A percentile compares a stretch with the other conserved stretches of the same genome.
Conservation (phyloP, 2,113 vertebrate genomes). For the Cyanistes caeruleus region DNA sequence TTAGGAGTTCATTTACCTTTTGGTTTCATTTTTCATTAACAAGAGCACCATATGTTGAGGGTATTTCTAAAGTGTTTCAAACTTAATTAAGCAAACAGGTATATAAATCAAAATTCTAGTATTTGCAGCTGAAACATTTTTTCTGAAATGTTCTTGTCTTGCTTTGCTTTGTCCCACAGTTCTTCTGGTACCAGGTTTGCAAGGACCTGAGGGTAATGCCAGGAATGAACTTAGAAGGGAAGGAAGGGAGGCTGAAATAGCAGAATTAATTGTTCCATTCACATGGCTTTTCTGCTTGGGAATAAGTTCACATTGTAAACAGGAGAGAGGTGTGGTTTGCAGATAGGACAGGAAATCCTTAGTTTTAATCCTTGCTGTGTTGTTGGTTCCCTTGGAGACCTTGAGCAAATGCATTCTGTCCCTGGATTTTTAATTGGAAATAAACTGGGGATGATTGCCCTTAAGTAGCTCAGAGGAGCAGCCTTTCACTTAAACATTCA, state of each 20-base stretch:
- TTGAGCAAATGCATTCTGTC: background rate
- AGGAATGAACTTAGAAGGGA: constrained; percentile 52
- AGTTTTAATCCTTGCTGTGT: constrained; percentile 41
- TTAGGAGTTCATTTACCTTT: background rate
- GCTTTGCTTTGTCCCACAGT: background rate
- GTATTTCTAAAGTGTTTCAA: background rate
- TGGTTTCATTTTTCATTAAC: background rate
- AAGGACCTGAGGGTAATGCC: constrained; percentile 7
- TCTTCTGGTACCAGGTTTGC: background rate
- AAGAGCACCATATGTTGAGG: background rate
- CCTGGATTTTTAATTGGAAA: background rate
- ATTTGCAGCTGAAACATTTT: background rate
- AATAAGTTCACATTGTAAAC: constrained; percentile 62
- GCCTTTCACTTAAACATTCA: background rate
- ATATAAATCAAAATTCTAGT: background rate
- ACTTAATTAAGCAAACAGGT: background rate
- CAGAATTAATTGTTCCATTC: constrained; percentile 69
- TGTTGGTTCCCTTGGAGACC: constrained; percentile 43
- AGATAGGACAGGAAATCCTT: constrained; percentile 65
- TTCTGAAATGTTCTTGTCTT: background rate
- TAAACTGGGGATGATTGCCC: background rate
- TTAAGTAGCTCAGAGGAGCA: background rate
- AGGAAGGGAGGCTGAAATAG: constrained; percentile 61
- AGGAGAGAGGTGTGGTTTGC: constrained; percentile 69
- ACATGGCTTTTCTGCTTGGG: constrained; percentile 46